Evolutionary conservation across 2,797 vertebrate genomes (phyloP).

Genomic region (Lithobates sylvaticus): DNA sequence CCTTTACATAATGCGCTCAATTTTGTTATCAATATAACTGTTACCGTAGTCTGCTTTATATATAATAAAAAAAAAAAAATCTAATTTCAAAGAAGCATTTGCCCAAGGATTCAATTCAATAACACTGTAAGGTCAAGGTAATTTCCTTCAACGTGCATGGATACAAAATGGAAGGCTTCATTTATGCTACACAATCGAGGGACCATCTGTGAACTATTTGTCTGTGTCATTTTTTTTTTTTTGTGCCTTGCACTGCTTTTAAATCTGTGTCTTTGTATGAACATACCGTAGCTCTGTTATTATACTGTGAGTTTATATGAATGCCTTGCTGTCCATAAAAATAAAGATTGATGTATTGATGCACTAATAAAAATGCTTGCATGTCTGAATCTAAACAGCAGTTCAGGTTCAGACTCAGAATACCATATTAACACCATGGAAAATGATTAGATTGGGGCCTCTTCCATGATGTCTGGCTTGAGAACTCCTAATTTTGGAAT

Average conservation of each 20-base stretch:
- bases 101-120: not conserved
- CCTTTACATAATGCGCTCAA: no score
- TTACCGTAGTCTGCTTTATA: no score
- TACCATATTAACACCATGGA: no score
- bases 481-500: no score
- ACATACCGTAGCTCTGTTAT: not conserved
- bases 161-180: not conserved
- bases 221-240: conserved; percentile 1
- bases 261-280: conserved; percentile 10
- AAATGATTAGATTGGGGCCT: no score
- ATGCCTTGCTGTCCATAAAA: conserved; percentile 14
- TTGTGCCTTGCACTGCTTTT: conserved; percentile 16
- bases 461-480: no score
- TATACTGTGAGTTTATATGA: conserved; percentile 23
- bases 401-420: no score
- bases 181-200: conserved; percentile 4
- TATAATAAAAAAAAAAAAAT: not conserved
- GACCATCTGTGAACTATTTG: not conserved
- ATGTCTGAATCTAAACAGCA: no score
- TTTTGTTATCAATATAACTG: no score
- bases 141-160: not conserved
- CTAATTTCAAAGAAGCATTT: not conserved
- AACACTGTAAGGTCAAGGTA: not conserved
- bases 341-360: conserved; percentile 30
- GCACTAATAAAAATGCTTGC: no score